Evolutionary conservation across 2,797 vertebrate species (phyloP).

Genomic region (Danio aesculapii): DNA sequence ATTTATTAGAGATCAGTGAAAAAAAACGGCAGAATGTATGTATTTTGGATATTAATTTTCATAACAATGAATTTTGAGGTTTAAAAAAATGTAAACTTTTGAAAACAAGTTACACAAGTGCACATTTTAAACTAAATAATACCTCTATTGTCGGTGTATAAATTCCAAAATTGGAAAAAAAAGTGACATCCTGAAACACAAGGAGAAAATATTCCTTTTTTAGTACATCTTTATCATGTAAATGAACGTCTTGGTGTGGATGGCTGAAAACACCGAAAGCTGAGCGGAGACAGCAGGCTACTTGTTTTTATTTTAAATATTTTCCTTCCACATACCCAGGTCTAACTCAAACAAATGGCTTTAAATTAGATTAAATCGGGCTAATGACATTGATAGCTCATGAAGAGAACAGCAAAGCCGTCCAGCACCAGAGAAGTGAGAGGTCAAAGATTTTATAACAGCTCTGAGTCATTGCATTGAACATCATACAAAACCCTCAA

Average conservation of each 20-base stretch:
- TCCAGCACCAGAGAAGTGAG: conserved; percentile 29
- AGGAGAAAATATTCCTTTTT: background rate
- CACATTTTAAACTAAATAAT: too few species aligned
- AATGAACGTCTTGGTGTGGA: conserved; percentile 44
- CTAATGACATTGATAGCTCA: conserved; percentile 70
- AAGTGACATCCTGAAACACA: too few species aligned
- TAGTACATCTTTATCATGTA: background rate
- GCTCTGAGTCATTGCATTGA: background rate
- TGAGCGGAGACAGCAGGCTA: conserved; percentile 74
- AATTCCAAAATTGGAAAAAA: too few species aligned
- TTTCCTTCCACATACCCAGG: conserved; percentile 80
- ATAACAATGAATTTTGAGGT: too few species aligned
- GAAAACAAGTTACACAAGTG: too few species aligned
- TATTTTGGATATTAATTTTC: too few species aligned
- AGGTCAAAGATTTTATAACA: conserved; percentile 42
- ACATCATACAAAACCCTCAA: background rate
- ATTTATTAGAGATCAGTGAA: too few species aligned
- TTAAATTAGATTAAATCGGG: conserved; percentile 78
- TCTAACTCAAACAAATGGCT: conserved; percentile 80
- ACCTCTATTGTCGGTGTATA: too few species aligned
- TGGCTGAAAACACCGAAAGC: conserved; percentile 69
- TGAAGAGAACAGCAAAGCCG: conserved; percentile 38
- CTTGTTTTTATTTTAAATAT: conserved; percentile 86
- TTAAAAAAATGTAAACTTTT: too few species aligned
- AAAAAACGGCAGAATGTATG: too few species aligned